Conservation (phyloP, 1,140 invertebrate genomes). For the Ridgeia piscesae region DNA sequence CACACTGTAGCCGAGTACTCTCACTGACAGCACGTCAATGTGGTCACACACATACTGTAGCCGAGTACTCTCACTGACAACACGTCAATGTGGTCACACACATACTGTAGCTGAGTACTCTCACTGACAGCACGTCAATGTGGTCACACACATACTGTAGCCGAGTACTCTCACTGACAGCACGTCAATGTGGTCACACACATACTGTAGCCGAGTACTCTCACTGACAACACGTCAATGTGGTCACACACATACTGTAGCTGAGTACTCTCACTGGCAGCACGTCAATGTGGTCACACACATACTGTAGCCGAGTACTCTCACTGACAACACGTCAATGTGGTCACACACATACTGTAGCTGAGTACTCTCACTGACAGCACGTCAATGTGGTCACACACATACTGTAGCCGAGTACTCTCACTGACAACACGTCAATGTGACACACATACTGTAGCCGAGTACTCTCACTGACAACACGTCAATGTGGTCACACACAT, state of each 20-base stretch:
- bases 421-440: background rate
- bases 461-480: background rate
- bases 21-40: background rate
- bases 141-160: background rate
- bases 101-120: background rate
- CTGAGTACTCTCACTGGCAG: background rate
- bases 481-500: background rate
- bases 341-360: background rate
- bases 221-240: background rate
- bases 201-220: background rate
- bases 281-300: background rate
- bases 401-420: background rate
- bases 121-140: background rate
- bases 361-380: background rate
- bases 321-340: background rate
- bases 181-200: background rate
- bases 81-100: background rate
- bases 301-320: background rate
- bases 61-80: background rate
- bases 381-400: background rate
- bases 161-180: background rate
- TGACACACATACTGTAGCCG: background rate
- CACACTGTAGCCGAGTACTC: background rate
- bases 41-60: background rate
- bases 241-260: background rate